Percentiles rank a stretch among this genome's conserved stretches.
These are phyloP conservation scores for Mimas tiliae DNA, from an alignment of 2,888 invertebrate genomes.

Conservation along the genomic window DNA sequence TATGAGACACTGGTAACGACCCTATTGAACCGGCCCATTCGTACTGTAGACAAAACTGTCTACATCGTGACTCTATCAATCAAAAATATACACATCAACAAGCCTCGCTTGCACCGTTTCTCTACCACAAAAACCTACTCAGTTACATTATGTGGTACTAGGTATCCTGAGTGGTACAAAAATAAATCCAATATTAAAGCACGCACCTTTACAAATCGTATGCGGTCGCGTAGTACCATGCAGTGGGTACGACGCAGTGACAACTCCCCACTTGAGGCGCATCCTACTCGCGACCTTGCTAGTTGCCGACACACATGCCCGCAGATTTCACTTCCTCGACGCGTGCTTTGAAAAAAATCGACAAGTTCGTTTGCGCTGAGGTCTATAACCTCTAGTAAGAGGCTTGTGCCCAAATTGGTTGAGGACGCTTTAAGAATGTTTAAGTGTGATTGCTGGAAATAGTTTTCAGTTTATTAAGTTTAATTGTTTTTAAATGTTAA, in stretches of 20 bases:
- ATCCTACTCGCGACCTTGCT: conserved; percentile 79
- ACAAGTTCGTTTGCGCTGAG: not conserved
- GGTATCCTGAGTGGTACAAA: too few relatives aligned
- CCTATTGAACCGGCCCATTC: too few relatives aligned
- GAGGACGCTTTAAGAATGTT: conserved; percentile 2
- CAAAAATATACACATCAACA: too few relatives aligned
- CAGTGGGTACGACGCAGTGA: conserved; percentile 44
- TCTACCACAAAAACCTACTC: too few relatives aligned
- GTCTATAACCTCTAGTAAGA: conserved; percentile 22
- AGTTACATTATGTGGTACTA: too few relatives aligned
- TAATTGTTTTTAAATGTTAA: not conserved
- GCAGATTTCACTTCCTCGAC: conserved; percentile 77
- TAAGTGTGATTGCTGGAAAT: not conserved
- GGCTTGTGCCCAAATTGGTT: not conserved
- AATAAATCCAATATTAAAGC: too few relatives aligned
- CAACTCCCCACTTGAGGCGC: conserved; percentile 72
- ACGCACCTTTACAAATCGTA: not conserved
- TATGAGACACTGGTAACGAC: too few relatives aligned
- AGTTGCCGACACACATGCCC: conserved; percentile 72
- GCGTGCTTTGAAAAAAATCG: conserved; percentile 30
- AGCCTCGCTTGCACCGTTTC: too few relatives aligned
- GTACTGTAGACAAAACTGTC: too few relatives aligned
- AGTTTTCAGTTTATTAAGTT: not conserved
- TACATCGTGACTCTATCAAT: too few relatives aligned
- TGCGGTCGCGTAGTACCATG: not conserved